phyloP scores from a whole-genome alignment of 2,797 vertebrate genomes.

The Danio choprae region DNA sequence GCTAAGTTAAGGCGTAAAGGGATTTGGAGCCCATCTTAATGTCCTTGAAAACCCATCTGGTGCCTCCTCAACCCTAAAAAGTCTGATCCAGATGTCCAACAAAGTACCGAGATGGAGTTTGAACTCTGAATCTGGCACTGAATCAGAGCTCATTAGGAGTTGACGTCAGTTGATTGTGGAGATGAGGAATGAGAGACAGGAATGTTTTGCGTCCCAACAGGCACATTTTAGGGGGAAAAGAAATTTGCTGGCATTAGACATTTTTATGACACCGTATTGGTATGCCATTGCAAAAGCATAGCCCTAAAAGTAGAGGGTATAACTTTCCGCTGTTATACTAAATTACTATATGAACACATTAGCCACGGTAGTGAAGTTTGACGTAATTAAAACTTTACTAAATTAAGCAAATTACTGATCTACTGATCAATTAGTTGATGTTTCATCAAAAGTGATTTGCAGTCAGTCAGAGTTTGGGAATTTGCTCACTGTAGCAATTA shows the following conservation, averaged over 20 bases:
- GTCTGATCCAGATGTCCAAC: conserved; percentile 7
- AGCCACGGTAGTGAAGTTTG: background rate
- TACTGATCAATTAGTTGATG: background rate
- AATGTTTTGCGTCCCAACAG: conserved; percentile 13
- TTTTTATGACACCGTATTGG: conserved; percentile 11
- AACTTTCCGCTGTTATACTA: background rate
- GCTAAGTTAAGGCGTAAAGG: background rate
- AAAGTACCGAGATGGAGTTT: conserved; percentile 15
- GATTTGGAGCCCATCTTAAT: conserved; percentile 15
- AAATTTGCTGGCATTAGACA: background rate
- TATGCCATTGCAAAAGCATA: background rate
- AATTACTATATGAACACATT: background rate
- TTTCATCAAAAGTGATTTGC: background rate
- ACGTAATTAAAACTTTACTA: background rate
- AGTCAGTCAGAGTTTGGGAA: background rate
- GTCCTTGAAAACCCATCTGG: conserved; percentile 41
- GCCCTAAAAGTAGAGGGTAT: background rate
- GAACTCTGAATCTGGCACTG: background rate
- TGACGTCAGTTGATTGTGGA: conserved; percentile 36
- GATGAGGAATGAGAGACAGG: conserved; percentile 29
- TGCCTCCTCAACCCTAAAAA: conserved; percentile 7
- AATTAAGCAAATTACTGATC: background rate
- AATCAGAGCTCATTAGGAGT: conserved; percentile 15
- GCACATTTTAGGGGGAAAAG: background rate
- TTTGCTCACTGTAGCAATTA: background rate